Conservation (phyloP, 2,113 vertebrate species). For the Suricata suricatta region DNA sequence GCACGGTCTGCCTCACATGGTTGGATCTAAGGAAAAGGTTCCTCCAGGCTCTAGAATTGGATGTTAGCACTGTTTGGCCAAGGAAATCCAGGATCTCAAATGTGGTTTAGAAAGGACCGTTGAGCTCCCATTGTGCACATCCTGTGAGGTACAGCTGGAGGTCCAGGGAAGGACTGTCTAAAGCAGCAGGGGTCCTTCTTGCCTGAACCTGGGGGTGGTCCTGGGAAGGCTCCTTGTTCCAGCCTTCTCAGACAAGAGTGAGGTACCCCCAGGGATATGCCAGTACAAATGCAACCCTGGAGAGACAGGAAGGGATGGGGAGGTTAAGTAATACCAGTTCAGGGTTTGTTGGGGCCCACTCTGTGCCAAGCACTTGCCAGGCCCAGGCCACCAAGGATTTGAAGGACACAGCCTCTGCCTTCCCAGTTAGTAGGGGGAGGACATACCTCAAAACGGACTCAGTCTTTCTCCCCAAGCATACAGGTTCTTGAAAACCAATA, state of each 20-base stretch:
- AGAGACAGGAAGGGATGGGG: background rate
- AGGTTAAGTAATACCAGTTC: background rate
- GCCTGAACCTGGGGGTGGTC: background rate
- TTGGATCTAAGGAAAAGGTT: background rate
- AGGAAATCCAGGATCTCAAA: background rate
- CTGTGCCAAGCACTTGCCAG: background rate
- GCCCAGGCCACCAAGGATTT: background rate
- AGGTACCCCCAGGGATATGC: background rate
- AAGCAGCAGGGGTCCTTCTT: no score
- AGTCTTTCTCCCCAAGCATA: background rate
- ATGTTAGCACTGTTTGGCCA: background rate
- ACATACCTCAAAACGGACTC: background rate
- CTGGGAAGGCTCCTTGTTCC: background rate
- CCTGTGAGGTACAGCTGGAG: background rate
- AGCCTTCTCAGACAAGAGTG: background rate
- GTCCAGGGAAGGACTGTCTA: background rate
- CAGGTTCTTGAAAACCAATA: background rate
- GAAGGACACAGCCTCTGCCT: background rate
- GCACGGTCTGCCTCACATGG: accelerated
- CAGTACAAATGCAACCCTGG: background rate
- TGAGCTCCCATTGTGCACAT: no score
- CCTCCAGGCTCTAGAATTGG: background rate
- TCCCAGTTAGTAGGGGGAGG: background rate
- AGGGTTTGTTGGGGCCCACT: background rate
- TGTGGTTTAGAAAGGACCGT: no score